Base-by-base conservation (phyloP, 2,888 invertebrate genomes). In the Dolichomitus sp. region DNA sequence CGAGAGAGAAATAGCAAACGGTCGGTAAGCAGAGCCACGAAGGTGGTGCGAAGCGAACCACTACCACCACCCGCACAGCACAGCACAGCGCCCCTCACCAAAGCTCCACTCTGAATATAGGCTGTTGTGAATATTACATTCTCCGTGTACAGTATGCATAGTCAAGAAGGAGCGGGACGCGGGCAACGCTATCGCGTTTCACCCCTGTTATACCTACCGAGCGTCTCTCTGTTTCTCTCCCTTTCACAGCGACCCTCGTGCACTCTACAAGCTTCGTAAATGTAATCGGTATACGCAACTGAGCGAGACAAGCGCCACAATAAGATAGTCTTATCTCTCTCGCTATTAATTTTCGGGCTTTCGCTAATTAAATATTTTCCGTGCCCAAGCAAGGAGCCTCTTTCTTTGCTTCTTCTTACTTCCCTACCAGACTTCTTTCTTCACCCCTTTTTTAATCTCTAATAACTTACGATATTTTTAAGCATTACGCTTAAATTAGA, bases 41-140 rank as follows among this genome's bases (percentile, higher is more conserved):
- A 74, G 79, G 85, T 85, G 86, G 80, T 81, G 86, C 86, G 68
- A 83, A 70, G 69, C 45, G 52, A 75, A 75, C 74, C 78, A 85
- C 82, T 85, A 83, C 72, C 68, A 78, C 83, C 77, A 75, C 82
- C 63, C 73, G 27, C 57, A 23, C 30, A 23, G 57, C 33, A 4
- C 33, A 33, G 14, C 33, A 7, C 65, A 17, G 72, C 23, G 7
- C 66, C 69, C 48, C 68, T 37, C 66, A 52, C 61, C 45, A 59
- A 48, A 76, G 74, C 83, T 84, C 69, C 59, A 78, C 66, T 63
- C 66, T 83, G 66, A 88, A 88, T 89, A 90, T 89, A 88, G 91
- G 89, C 90, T 92, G 92, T 92, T 92, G 92, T 91, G 92, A 93
- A 93, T 93, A 93, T 93, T 93, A 92, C 93, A 93, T 93, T 93